Evolutionary conservation across 2,797 vertebrate species (phyloP).

Genomic region (Coreius guichenoti): DNA sequence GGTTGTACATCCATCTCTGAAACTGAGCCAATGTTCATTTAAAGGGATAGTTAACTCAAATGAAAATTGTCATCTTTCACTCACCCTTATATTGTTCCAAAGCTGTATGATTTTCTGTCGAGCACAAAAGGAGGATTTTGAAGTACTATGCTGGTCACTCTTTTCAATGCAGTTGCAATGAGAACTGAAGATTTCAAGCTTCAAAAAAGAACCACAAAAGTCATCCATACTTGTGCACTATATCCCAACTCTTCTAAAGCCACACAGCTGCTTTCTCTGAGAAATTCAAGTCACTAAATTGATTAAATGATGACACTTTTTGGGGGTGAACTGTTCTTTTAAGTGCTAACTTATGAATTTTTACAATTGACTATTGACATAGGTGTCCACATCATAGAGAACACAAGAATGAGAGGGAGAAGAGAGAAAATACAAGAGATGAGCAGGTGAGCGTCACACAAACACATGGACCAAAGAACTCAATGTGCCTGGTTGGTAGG

Average conservation of each 20-base stretch:
- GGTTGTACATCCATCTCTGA: conserved; percentile 3
- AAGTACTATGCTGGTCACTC: not conserved
- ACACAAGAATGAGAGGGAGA: not conserved
- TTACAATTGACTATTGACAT: not conserved
- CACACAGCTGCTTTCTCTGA: not conserved
- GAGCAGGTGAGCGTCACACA: not conserved
- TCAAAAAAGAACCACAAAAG: not conserved
- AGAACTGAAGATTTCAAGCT: not conserved
- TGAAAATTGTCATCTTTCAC: not conserved
- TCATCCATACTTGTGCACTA: not conserved
- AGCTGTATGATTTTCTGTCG: not conserved
- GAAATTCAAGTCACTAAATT: not conserved
- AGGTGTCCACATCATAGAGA: not conserved
- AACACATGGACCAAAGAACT: not conserved
- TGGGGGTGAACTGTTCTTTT: not conserved
- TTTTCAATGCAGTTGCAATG: not conserved
- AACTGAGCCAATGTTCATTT: not conserved
- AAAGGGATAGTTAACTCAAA: not conserved
- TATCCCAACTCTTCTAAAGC: not conserved
- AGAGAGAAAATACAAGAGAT: not conserved
- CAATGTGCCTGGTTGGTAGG: too few species aligned
- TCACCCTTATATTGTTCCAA: not conserved
- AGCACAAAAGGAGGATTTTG: not conserved
- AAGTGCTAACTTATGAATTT: not conserved
- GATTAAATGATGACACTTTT: not conserved